phyloP scores from a whole-genome alignment of 1,140 invertebrate species.

The Drosophila tropicalis region DNA sequence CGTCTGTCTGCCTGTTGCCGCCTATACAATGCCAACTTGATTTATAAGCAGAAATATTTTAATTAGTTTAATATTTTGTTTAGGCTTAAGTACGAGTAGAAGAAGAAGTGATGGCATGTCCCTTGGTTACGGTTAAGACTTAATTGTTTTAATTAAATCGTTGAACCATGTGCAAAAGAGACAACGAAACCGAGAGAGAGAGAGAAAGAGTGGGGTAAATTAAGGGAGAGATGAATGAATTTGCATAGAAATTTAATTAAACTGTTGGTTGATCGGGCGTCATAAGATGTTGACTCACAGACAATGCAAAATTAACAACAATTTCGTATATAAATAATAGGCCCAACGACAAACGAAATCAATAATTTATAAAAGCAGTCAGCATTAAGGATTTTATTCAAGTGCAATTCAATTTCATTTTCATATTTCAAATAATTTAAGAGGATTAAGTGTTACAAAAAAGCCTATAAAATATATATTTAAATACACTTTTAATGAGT shows the following conservation, averaged over 20 bases:
- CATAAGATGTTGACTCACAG: not conserved
- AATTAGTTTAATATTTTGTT: conserved; percentile 51
- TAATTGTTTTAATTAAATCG: conserved; percentile 37
- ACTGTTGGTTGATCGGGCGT: not conserved
- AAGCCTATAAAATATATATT: no score
- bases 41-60: conserved; percentile 57
- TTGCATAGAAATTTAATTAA: conserved; percentile 13
- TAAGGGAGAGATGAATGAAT: not conserved
- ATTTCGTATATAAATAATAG: not conserved
- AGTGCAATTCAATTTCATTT: not conserved
- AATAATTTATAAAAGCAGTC: conserved; percentile 9
- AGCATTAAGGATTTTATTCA: not conserved
- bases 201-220: not conserved
- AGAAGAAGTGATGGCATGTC: conserved; percentile 2
- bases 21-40: conserved; percentile 18
- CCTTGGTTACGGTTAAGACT: conserved; percentile 9
- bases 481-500: no score
- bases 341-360: not conserved
- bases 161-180: no score
- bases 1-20: not conserved
- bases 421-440: conserved; percentile 2
- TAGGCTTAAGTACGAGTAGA: conserved; percentile 1
- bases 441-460: not conserved
- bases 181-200: not conserved
- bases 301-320: not conserved